A percentile compares a stretch with the other conserved stretches of the same genome.
phyloP scores from a whole-genome alignment of 2,797 vertebrate genomes.

The Sebastiscus albofasciatus region DNA sequence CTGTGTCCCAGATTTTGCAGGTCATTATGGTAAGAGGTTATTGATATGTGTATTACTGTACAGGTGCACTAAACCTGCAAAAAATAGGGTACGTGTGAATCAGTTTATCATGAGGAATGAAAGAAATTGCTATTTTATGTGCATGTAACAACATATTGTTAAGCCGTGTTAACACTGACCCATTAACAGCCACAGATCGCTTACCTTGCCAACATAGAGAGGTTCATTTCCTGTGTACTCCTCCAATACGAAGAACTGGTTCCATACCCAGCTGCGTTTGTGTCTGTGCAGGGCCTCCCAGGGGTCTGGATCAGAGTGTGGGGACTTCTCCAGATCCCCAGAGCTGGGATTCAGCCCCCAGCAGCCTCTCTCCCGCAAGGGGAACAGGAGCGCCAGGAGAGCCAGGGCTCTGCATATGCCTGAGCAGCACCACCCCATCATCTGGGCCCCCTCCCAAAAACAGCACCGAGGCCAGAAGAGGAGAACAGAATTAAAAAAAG shows the following conservation, averaged over 20 bases:
- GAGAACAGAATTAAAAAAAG: slow-evolving; percentile 20
- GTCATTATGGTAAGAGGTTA: slow-evolving; percentile 55
- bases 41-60: slow-evolving; percentile 56
- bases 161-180: slow-evolving; percentile 2
- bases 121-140: neutral
- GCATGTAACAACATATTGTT: neutral
- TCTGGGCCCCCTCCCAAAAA: slow-evolving; percentile 66
- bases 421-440: slow-evolving; percentile 87
- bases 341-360: slow-evolving; percentile 69
- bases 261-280: slow-evolving; percentile 99
- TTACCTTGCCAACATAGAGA: slow-evolving; percentile 98
- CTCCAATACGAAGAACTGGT: slow-evolving; percentile 99
- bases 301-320: slow-evolving; percentile 68
- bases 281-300: slow-evolving; percentile 84
- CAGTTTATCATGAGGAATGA: slow-evolving; percentile 4
- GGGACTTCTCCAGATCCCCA: slow-evolving; percentile 68
- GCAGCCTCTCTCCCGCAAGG: slow-evolving; percentile 86
- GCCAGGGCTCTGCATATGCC: slow-evolving; percentile 77
- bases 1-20: slow-evolving; percentile 63
- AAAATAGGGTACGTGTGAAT: slow-evolving; percentile 2
- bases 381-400: slow-evolving; percentile 87
- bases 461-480: slow-evolving; percentile 54
- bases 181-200: slow-evolving; percentile 52
- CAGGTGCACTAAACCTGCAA: slow-evolving; percentile 26
- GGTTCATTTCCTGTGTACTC: slow-evolving; percentile 97